These are phyloP conservation scores for Halcyon malimbica DNA, from an alignment of 2,113 vertebrate species.

Conservation along the genomic window DNA sequence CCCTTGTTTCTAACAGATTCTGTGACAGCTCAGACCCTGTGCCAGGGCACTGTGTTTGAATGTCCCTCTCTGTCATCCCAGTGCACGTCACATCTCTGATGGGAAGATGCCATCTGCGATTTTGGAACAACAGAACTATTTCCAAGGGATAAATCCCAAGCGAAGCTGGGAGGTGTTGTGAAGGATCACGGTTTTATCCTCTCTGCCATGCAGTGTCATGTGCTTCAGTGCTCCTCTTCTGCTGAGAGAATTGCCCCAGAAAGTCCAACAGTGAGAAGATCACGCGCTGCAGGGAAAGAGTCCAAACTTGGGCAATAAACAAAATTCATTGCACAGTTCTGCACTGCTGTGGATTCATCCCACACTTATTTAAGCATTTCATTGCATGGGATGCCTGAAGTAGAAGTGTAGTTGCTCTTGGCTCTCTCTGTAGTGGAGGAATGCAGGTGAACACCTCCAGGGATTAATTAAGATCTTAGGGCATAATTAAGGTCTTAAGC, in stretches of 20 bases:
- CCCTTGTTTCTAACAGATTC: rapidly evolving
- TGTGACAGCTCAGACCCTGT: not conserved
- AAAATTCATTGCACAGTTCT: not conserved
- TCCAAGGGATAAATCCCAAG: not conserved
- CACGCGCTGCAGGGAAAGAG: not conserved
- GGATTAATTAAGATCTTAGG: slow-evolving; percentile 54
- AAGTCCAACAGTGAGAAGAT: not conserved
- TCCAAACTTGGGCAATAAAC: not conserved
- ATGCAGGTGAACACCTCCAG: slow-evolving; percentile 57
- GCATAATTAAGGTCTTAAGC: slow-evolving; percentile 50
- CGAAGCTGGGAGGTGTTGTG: not conserved
- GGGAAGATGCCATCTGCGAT: not conserved
- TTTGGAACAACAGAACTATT: not conserved
- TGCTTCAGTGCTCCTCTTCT: not conserved
- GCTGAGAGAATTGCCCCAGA: not conserved
- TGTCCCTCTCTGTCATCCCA: not conserved
- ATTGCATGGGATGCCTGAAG: not conserved
- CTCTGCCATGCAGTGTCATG: not conserved
- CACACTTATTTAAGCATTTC: not conserved
- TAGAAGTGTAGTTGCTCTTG: not conserved
- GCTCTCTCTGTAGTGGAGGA: slow-evolving; percentile 13
- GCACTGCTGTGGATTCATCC: not conserved
- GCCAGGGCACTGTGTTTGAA: not conserved
- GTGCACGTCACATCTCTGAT: not conserved
- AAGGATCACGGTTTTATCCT: not conserved